Base-by-base conservation (phyloP, 2,888 invertebrate genomes). In the Eudemis profundana region DNA sequence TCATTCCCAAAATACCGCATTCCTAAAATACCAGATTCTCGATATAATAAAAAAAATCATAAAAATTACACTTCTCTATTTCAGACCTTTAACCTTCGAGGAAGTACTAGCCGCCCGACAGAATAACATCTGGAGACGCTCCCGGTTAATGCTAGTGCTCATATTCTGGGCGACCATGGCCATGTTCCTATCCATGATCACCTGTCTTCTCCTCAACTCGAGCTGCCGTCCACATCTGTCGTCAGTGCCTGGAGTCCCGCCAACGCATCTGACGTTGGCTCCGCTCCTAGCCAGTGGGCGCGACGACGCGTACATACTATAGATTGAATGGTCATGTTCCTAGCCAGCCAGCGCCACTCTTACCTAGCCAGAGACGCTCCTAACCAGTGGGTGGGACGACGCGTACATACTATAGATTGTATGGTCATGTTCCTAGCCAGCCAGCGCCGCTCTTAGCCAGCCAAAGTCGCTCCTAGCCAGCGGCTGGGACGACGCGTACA, bases 121-220 rank as follows among this genome's bases (percentile, higher is more conserved):
- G 63, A 88, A 93, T 69, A 81, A 86, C 0, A 86, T 89, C 72
- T 94, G 94, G 94, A 85, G 89, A 0, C 84, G 88, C 0, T 73
- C 90, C 1, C 86, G 93, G 0, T 84, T 87, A 62, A 79, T 86
- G 64, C 76, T 93, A 19, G 75, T 93, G 68, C 72, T 90, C 33
- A 79, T 91, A 73, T 93, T 93, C 81, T 93, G 93, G 92, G 81
- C 90, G 0, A 74, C 86, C 33, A 79, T 94, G 69, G 80, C 87
- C 1, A 79, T 91, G 76, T 86, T 91, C 72, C 84, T 94, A 0
- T 78, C 90, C 2, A 79, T 89, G 47, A 83, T 93, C 21, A 87
- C 89, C 3, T 79, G 84, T 36, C 78, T 93, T 40, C 77, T 92
- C 15, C 63, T 84, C 10, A 76, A 74, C 0, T 69, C 77, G 4